phyloP scores from a whole-genome alignment of 2,113 vertebrate genomes.

The Harpagus bidentatus region DNA sequence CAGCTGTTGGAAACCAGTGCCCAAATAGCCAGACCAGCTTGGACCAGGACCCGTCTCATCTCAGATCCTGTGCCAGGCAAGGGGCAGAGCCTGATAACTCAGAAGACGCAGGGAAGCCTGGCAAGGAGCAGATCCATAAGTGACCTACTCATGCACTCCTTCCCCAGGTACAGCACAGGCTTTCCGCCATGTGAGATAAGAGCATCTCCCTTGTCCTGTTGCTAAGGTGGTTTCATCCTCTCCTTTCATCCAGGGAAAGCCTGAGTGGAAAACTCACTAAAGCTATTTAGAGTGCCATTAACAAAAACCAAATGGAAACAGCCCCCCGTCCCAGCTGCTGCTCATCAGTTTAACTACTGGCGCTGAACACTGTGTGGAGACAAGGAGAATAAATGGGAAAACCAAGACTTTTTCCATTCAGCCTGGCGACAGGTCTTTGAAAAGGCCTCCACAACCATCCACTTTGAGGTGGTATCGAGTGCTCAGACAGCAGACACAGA shows the following conservation, averaged over 20 bases:
- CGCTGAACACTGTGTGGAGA: rapidly evolving
- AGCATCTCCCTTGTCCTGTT: background rate
- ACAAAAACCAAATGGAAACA: background rate
- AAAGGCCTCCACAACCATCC: background rate
- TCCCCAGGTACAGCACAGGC: background rate
- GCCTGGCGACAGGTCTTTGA: background rate
- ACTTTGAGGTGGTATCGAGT: rapidly evolving
- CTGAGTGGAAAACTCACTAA: background rate
- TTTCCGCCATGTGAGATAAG: background rate
- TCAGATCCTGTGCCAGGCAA: background rate
- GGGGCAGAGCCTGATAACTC: background rate
- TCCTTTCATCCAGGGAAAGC: background rate
- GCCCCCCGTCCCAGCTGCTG: background rate
- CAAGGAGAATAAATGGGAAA: background rate
- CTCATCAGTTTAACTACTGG: rapidly evolving
- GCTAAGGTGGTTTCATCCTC: background rate
- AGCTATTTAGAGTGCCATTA: background rate
- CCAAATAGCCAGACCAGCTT: background rate
- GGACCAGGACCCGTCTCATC: background rate
- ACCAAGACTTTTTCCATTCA: rapidly evolving
- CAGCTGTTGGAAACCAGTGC: background rate
- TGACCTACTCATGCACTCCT: background rate
- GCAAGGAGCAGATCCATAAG: background rate
- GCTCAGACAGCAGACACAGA: background rate
- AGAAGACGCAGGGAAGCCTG: background rate